These are phyloP conservation scores for Bergia sp. DNA, from an alignment of 92 coral and sea anemone genomes.

Conservation along the genomic window DNA sequence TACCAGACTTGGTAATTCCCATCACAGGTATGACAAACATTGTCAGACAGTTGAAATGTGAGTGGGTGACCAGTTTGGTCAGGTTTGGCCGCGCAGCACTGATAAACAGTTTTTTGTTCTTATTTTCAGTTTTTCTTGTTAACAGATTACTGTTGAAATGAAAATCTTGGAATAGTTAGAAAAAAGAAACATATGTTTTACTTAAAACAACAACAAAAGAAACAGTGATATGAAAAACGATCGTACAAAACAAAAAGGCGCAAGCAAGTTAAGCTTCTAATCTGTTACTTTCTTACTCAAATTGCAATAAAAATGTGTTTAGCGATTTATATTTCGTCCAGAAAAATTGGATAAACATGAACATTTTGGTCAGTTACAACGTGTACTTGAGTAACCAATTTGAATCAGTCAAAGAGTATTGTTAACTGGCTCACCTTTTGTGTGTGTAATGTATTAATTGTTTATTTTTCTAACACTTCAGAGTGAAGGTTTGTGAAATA, in stretches of 20 bases:
- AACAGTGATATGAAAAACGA: neutral
- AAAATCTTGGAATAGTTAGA: neutral
- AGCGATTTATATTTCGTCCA: neutral
- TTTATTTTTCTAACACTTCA: conserved; percentile 20
- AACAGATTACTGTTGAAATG: neutral
- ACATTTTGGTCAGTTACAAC: no score
- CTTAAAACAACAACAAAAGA: neutral
- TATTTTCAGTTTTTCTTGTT: neutral
- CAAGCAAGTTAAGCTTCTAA: no score
- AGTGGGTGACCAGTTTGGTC: no score
- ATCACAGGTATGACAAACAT: conserved; percentile 70
- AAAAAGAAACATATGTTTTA: neutral
- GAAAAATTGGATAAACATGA: neutral
- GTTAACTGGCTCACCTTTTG: neutral
- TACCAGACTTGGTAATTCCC: conserved; percentile 54
- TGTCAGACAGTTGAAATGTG: no score
- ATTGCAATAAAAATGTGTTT: no score
- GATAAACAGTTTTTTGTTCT: no score
- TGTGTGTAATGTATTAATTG: neutral
- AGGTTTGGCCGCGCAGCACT: no score
- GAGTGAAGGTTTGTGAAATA: conserved; percentile 78
- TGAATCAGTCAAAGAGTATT: neutral
- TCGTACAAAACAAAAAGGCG: neutral
- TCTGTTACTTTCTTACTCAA: neutral
- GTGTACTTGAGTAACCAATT: neutral